These are phyloP conservation scores for Sebastes iracundus DNA, from an alignment of 2,797 vertebrate genomes.

Conservation along the genomic window DNA sequence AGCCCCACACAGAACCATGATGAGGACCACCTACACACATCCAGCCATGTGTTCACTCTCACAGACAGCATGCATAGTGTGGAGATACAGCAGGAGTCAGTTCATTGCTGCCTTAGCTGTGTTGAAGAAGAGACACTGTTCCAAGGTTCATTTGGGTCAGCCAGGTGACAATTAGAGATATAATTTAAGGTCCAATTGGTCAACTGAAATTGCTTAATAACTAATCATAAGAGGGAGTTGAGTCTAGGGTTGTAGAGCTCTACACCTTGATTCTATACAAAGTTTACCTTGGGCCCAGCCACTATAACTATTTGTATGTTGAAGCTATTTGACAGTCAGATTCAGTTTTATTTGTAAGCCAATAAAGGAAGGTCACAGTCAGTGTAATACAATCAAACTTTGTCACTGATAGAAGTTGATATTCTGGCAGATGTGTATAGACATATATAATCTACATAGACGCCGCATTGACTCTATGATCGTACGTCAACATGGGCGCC, in stretches of 20 bases:
- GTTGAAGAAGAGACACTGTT: neutral
- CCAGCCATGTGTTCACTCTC: neutral
- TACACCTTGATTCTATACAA: neutral
- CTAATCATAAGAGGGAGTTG: neutral
- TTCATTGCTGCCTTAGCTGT: neutral
- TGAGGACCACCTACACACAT: conserved; percentile 10
- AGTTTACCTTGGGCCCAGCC: neutral
- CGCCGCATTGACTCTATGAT: too few relatives aligned
- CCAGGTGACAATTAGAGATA: neutral
- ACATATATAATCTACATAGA: too few relatives aligned
- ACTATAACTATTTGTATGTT: neutral
- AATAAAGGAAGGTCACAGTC: neutral
- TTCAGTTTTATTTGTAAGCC: neutral
- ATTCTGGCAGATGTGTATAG: neutral
- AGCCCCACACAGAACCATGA: neutral
- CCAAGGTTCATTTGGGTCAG: neutral
- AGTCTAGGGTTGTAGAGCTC: neutral
- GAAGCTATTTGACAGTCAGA: neutral
- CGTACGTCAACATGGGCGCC: too few relatives aligned
- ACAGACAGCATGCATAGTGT: neutral
- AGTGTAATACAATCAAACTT: too few relatives aligned
- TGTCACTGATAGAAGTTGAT: neutral
- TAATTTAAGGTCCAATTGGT: too few relatives aligned
- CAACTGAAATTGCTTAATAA: neutral
- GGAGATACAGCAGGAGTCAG: neutral